phyloP scores from a whole-genome alignment of 2,797 vertebrate genomes.

The Lindbergichthys nudifrons region DNA sequence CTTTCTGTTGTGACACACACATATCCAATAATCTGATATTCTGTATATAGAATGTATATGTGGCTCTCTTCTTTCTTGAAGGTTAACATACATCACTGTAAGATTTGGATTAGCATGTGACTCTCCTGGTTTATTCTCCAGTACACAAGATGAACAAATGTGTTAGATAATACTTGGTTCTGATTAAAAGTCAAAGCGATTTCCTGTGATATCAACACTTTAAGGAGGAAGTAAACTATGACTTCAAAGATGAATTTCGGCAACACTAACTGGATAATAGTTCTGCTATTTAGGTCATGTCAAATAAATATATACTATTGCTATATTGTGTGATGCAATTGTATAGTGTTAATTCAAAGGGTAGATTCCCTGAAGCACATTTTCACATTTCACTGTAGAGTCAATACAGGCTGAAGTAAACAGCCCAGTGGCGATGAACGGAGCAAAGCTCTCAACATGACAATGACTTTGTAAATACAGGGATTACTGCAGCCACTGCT shows the following conservation, averaged over 20 bases:
- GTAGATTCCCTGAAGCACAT: not conserved
- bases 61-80: not conserved
- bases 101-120: not conserved
- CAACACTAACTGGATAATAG: not conserved
- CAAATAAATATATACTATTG: not conserved
- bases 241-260: not conserved
- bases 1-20: not conserved
- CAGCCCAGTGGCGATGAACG: slow-evolving; percentile 44
- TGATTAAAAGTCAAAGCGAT: not conserved
- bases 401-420: slow-evolving; percentile 8
- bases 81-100: not conserved
- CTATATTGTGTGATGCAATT: not conserved
- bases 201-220: not conserved
- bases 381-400: not conserved
- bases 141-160: not conserved
- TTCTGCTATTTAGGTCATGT: not conserved
- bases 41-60: not conserved
- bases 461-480: slow-evolving; percentile 54
- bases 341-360: not conserved
- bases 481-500: slow-evolving; percentile 54
- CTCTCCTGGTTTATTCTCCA: not conserved
- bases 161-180: not conserved
- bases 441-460: slow-evolving; percentile 46
- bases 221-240: not conserved
- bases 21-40: not conserved